Evolutionary conservation across 1,140 invertebrate species (phyloP).

Genomic region (Drosophila sucinea): DNA sequence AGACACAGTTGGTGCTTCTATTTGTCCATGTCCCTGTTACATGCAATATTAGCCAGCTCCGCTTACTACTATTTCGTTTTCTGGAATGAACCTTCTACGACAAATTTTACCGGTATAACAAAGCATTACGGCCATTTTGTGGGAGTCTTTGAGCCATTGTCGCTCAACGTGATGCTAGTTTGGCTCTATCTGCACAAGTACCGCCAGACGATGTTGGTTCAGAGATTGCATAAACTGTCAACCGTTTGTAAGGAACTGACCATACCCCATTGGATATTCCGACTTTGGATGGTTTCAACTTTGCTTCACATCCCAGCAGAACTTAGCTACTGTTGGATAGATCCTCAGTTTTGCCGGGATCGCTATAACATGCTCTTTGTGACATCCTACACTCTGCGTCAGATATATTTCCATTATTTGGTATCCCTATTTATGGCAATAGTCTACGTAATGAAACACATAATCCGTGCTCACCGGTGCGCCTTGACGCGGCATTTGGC

Average conservation of each 20-base stretch:
- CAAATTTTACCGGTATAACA: background rate
- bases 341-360: background rate
- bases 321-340: background rate
- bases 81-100: background rate
- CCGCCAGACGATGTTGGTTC: background rate
- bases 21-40: background rate
- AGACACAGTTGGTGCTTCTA: conserved; percentile 1
- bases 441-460: conserved; percentile 3
- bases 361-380: background rate
- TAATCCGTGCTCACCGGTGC: background rate
- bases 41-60: background rate
- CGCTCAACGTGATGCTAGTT: background rate
- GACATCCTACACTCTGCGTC: background rate
- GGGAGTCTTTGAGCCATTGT: background rate
- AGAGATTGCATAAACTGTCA: background rate
- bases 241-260: background rate
- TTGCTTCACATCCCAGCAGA: background rate
- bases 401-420: conserved; percentile 13
- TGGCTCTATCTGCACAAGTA: background rate
- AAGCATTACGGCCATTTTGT: background rate
- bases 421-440: conserved; percentile 6
- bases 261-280: conserved; percentile 8
- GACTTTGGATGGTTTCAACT: background rate
- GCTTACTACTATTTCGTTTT: background rate
- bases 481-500: background rate